Base-by-base conservation (phyloP, 2,113 vertebrate species). In the Plecotus auritus region DNA sequence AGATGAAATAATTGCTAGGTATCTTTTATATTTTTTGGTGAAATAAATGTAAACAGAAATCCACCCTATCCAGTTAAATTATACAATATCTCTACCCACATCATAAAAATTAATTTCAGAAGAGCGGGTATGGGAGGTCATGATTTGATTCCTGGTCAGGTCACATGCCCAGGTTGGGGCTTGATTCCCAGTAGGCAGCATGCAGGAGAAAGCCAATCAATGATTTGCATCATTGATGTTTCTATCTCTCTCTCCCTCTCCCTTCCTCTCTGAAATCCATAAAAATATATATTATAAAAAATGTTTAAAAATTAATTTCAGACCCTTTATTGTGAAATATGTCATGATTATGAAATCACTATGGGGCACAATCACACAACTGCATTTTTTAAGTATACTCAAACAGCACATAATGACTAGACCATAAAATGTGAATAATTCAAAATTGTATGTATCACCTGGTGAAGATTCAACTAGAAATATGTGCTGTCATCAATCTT, bases 381-480 rank as follows among this genome's bases (percentile, higher is more conserved):
- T 77, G 47, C 8, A 51, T 70, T 69, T 93, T 88, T 47, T 59
- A 85, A 84, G 7, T 77, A 17, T 54, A 90, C 20, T 88, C 59
- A 85, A 90, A 70, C 4, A 94, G 13, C 4, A 80, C 20, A n/a
- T 16, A 78, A 78, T 30, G 76, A 77, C 37, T 66, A 90, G 40
- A 83, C 18, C 12, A 78, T 9, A 23, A 14, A 90, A 72, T 35
- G 13, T 54, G 26, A 95, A 32, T 77, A 87, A 93, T 67, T 69
- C 28, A 83, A 84, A 85, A 42, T 5, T 54, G 1, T 78, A 13
- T 13, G 32, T 80, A 69, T 32, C 35, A 47, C 7, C 20, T 89
- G 26, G n/a, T 56, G 89, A 61, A 92, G 28, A 89, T 40, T 82
- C 91, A 92, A 85, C 26, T 42, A 69, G n/a, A 89, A 90, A 86